A percentile compares a stretch with the other conserved stretches of the same genome.
These are phyloP conservation scores for Rousettus leschenaultii DNA, from an alignment of 2,113 vertebrate species.

Conservation along the genomic window DNA sequence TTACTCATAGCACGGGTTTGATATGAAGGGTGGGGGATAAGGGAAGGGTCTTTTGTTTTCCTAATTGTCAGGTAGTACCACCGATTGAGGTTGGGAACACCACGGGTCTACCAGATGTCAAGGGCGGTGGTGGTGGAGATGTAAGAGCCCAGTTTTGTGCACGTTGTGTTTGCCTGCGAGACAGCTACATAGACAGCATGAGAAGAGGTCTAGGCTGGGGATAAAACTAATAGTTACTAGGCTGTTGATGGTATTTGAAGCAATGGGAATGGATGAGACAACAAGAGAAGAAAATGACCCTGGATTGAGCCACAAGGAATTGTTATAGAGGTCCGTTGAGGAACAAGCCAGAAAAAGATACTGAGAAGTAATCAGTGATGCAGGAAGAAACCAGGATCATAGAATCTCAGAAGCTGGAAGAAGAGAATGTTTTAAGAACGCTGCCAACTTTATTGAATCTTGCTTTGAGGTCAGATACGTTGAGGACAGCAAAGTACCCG, in stretches of 20 bases:
- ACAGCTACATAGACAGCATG: background rate
- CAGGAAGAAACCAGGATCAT: background rate
- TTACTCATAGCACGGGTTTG: background rate
- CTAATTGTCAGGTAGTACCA: background rate
- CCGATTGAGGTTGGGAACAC: background rate
- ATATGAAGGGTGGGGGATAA: background rate
- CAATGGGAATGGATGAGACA: background rate
- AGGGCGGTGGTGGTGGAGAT: background rate
- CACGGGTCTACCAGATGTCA: background rate
- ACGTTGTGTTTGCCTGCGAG: background rate
- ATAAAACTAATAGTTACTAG: background rate
- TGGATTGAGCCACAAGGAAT: background rate
- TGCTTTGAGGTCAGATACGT: background rate
- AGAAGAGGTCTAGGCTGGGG: background rate
- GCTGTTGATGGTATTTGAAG: background rate
- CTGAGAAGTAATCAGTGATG: background rate
- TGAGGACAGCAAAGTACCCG: background rate
- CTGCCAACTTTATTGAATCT: background rate
- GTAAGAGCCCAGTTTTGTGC: background rate
- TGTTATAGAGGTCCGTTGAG: background rate
- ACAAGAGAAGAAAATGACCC: background rate
- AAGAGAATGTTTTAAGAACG: background rate
- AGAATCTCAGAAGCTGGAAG: background rate
- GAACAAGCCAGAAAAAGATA: background rate
- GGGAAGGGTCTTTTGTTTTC: background rate